phyloP scores from a whole-genome alignment of 2,797 vertebrate species.

The Falco naumanni region DNA sequence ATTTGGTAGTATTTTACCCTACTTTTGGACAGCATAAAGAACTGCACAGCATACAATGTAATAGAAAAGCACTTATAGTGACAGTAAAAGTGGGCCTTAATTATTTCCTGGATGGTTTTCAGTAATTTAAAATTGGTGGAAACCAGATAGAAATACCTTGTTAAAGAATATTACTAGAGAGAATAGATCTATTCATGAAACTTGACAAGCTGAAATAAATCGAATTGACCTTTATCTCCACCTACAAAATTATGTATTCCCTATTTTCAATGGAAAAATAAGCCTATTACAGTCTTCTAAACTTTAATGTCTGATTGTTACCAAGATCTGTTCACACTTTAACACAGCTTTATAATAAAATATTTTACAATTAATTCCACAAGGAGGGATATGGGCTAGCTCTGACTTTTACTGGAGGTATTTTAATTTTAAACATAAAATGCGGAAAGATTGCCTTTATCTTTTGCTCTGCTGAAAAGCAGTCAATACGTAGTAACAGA shows the following conservation, averaged over 20 bases:
- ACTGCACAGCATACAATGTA: background rate
- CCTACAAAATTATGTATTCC: background rate
- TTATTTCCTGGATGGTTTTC: background rate
- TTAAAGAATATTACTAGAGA: background rate
- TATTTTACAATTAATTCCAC: background rate
- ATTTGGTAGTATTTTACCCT: background rate
- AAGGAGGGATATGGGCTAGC: background rate
- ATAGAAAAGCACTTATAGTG: background rate
- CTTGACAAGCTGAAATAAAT: constrained; percentile 19
- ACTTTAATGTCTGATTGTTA: background rate
- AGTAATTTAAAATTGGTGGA: background rate
- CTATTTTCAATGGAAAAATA: constrained; percentile 17
- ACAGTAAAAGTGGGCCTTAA: background rate
- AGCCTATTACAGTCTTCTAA: background rate
- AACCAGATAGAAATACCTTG: background rate
- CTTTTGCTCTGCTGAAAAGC: background rate
- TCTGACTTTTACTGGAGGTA: background rate
- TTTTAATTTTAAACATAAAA: background rate
- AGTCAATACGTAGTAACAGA: background rate
- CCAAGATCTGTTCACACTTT: background rate
- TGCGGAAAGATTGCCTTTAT: background rate
- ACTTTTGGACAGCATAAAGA: background rate
- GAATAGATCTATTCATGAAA: constrained; percentile 1
- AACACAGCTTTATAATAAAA: background rate
- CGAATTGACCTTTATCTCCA: background rate